Evolutionary conservation across 2,113 vertebrate species (phyloP).

Genomic region (Rhagologus leucostigma): DNA sequence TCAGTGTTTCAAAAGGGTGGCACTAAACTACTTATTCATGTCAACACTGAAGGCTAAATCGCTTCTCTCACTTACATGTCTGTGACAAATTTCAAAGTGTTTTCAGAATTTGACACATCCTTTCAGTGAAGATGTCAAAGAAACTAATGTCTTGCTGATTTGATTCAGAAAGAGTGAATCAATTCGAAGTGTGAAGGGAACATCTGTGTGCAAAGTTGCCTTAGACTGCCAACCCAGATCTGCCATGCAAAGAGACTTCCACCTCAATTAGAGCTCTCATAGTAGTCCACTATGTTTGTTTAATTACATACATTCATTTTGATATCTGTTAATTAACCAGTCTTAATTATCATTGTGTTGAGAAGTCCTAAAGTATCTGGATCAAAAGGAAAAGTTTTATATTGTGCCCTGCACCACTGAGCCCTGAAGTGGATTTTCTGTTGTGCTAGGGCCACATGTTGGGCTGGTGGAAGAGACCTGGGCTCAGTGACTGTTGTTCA

Average conservation of each 20-base stretch:
- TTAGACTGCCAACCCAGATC: neutral
- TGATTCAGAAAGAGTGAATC: constrained; percentile 27
- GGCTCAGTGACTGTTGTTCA: neutral
- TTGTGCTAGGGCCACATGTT: neutral
- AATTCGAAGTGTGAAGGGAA: neutral
- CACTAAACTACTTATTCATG: constrained; percentile 19
- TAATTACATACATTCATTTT: neutral
- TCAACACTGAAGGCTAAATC: constrained; percentile 37
- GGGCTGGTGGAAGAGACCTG: neutral
- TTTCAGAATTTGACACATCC: neutral
- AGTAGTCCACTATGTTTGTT: neutral
- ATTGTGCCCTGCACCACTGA: neutral
- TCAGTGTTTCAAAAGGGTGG: constrained; percentile 1
- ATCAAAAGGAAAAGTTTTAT: neutral
- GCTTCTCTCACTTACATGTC: constrained; percentile 9
- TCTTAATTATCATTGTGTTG: neutral
- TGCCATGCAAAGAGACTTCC: neutral
- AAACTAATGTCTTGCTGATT: constrained; percentile 20
- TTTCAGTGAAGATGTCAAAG: constrained; percentile 11
- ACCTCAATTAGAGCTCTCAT: neutral
- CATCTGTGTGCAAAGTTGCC: neutral
- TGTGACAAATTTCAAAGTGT: constrained; percentile 21
- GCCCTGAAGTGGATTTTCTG: neutral
- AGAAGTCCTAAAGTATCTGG: neutral
- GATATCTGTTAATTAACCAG: neutral